phyloP scores from a whole-genome alignment of 2,888 invertebrate genomes.

The Carterocephalus palaemon region DNA sequence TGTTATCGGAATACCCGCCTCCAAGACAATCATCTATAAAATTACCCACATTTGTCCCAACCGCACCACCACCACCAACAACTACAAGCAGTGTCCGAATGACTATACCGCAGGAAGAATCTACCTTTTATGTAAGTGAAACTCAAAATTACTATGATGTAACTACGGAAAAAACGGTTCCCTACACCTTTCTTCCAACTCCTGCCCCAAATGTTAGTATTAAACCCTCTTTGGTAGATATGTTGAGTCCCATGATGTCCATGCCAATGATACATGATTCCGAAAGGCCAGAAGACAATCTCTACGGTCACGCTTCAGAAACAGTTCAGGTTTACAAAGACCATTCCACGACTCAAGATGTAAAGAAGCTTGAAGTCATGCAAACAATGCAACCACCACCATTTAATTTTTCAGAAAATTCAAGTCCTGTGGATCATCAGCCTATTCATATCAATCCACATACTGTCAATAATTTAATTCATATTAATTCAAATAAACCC shows the following conservation, averaged over 20 bases:
- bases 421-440: conserved; percentile 40
- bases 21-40: conserved; percentile 47
- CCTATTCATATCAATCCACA: conserved; percentile 48
- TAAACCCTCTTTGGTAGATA: conserved; percentile 53
- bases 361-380: conserved; percentile 71
- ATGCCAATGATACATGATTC: conserved; percentile 67
- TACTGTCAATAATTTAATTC: conserved; percentile 38
- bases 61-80: conserved; percentile 48
- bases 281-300: conserved; percentile 62
- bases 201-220: conserved; percentile 37
- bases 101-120: conserved; percentile 44
- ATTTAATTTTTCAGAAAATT: conserved; percentile 45
- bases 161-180: conserved; percentile 43
- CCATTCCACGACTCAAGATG: conserved; percentile 42
- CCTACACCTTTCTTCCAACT: conserved; percentile 40
- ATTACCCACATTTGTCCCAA: conserved; percentile 55
- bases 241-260: conserved; percentile 68
- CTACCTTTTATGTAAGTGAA: conserved; percentile 46
- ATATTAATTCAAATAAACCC: conserved; percentile 42
- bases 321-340: conserved; percentile 64
- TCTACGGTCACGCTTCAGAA: conserved; percentile 68
- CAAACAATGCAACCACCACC: conserved; percentile 81
- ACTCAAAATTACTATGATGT: conserved; percentile 45
- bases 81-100: conserved; percentile 35
- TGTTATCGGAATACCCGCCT: conserved; percentile 60